These are phyloP conservation scores for Zaprionus africanus DNA, from an alignment of 1,140 invertebrate species.

Conservation along the genomic window DNA sequence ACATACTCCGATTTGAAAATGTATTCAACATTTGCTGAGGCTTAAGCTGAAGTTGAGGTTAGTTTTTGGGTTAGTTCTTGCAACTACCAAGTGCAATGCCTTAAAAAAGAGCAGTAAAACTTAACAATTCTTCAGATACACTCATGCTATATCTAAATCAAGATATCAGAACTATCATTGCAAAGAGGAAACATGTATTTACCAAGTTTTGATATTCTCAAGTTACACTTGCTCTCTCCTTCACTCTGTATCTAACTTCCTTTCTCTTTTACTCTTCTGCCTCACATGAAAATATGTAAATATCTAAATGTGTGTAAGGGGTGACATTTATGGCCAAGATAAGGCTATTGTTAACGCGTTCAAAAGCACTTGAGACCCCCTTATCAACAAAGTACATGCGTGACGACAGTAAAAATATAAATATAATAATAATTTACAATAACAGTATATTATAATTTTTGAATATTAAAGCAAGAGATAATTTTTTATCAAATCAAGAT, in stretches of 20 bases:
- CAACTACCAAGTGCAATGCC: background rate
- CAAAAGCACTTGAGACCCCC: constrained; percentile 11
- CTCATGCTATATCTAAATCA: background rate
- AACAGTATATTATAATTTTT: background rate
- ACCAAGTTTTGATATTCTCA: background rate
- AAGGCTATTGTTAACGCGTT: constrained; percentile 6
- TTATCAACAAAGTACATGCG: constrained; percentile 26
- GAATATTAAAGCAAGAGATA: background rate
- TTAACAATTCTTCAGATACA: background rate
- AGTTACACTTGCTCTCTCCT: background rate
- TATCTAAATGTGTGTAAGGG: constrained; percentile 9
- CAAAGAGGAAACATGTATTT: background rate
- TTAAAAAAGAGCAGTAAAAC: background rate
- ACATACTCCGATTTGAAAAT: background rate
- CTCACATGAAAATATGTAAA: constrained; percentile 7
- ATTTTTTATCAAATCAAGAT: background rate
- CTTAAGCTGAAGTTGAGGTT: background rate
- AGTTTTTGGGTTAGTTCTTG: background rate
- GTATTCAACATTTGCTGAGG: background rate
- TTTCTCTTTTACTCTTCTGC: background rate
- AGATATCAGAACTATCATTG: background rate
- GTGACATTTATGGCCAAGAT: constrained; percentile 14
- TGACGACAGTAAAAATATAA: constrained; percentile 17
- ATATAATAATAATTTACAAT: constrained; percentile 1
- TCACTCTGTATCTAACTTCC: background rate